These are phyloP conservation scores for Bombyx huttoni DNA, from an alignment of 2,888 invertebrate species.

Conservation along the genomic window DNA sequence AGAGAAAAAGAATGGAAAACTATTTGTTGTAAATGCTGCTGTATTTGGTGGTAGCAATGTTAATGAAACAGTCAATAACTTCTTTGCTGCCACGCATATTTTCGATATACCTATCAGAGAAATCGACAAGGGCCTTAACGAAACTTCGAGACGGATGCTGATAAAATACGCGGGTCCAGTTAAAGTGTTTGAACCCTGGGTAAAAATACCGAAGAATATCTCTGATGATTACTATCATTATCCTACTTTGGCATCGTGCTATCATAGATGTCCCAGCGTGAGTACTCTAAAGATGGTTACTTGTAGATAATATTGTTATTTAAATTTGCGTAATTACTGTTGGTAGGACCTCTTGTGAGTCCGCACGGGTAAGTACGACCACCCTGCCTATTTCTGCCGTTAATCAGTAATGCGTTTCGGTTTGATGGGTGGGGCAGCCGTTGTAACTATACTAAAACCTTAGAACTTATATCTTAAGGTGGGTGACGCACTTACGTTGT, in stretches of 20 bases:
- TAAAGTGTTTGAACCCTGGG: conserved; percentile 38
- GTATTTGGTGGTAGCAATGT: conserved; percentile 27
- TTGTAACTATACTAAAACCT: no score
- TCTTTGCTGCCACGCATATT: conserved; percentile 47
- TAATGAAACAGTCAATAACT: conserved; percentile 40
- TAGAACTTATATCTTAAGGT: no score
- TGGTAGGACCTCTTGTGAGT: no score
- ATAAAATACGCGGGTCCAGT: conserved; percentile 31
- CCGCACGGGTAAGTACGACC: no score
- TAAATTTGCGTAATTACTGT: no score
- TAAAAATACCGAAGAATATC: conserved; percentile 29
- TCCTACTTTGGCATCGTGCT: conserved; percentile 43
- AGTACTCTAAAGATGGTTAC: no score
- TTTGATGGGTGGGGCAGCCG: no score
- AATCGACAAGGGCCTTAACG: conserved; percentile 17
- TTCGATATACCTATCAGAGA: conserved; percentile 37
- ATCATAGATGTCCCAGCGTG: conserved; percentile 49
- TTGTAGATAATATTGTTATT: no score
- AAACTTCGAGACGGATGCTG: conserved; percentile 25
- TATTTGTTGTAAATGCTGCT: conserved; percentile 30
- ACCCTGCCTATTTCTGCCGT: no score
- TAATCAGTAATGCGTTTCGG: no score
- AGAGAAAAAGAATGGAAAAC: conserved; percentile 1
- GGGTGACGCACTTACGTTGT: no score
- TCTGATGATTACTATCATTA: conserved; percentile 25